Evolutionary conservation across 2,797 vertebrate genomes (phyloP).

Genomic region (Thamnophis elegans): DNA sequence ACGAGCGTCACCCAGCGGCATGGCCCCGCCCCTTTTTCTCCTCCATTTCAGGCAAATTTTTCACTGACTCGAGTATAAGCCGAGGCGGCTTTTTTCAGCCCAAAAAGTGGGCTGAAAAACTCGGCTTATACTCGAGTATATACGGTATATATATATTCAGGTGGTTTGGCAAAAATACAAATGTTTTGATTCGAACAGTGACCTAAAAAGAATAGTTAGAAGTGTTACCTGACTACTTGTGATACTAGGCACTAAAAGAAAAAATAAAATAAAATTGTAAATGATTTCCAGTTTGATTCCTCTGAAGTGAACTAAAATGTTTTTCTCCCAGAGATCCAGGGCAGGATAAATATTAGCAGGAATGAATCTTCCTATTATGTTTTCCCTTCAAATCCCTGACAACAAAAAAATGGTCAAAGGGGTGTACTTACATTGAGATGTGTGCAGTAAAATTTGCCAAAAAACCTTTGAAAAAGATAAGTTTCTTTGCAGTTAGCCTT

Average conservation of each 20-base stretch:
- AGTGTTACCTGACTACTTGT: not conserved
- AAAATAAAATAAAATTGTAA: not conserved
- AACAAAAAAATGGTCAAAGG: not conserved
- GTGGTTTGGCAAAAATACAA: not conserved
- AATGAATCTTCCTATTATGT: not conserved
- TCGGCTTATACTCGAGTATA: too few species aligned
- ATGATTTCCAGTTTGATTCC: not conserved
- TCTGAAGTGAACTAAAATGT: not conserved
- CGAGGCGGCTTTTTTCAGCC: too few species aligned
- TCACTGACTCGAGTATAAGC: too few species aligned
- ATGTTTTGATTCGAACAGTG: not conserved
- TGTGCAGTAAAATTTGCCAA: not conserved
- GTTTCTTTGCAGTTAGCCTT: not conserved
- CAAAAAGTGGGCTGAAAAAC: too few species aligned
- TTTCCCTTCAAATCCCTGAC: not conserved
- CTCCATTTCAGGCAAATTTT: too few species aligned
- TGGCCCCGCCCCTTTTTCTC: too few species aligned
- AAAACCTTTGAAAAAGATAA: not conserved
- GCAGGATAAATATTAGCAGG: not conserved
- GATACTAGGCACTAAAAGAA: not conserved
- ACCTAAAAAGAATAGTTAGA: not conserved
- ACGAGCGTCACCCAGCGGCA: too few species aligned
- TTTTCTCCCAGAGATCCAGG: not conserved
- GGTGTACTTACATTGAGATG: not conserved
- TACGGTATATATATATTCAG: not conserved